phyloP scores from a whole-genome alignment of 2,797 vertebrate genomes.

The Danio jaintianensis region DNA sequence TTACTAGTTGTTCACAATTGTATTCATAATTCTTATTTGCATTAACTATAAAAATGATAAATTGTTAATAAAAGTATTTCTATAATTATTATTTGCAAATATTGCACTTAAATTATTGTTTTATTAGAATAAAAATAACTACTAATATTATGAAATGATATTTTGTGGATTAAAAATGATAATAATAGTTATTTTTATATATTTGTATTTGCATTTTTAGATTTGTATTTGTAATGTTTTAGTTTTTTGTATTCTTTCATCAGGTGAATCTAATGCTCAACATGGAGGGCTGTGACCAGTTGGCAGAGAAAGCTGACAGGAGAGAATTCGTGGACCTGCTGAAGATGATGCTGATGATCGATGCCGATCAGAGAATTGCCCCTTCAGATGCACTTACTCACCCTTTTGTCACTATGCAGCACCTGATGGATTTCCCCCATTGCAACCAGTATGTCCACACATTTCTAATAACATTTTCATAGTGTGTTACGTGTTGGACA shows the following conservation, averaged over 20 bases:
- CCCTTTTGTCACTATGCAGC: constrained; percentile 97
- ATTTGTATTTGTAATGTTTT: no score
- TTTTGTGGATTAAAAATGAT: neutral
- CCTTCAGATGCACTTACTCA: constrained; percentile 90
- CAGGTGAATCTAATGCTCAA: constrained; percentile 97
- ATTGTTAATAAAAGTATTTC: no score
- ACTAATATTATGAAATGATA: no score
- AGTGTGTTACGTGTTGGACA: neutral
- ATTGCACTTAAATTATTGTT: no score
- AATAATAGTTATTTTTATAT: neutral
- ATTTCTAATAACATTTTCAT: neutral
- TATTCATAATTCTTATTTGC: no score
- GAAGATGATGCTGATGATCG: constrained; percentile 95
- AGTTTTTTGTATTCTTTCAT: neutral
- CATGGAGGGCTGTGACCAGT: constrained; percentile 91
- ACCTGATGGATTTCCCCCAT: constrained; percentile 95
- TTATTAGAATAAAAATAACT: no score
- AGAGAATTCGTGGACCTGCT: constrained; percentile 95
- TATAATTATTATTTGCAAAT: no score
- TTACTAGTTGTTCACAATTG: no score
- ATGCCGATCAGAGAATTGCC: constrained; percentile 90
- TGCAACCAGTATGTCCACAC: constrained; percentile 90
- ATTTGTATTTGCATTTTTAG: neutral
- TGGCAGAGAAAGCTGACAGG: constrained; percentile 94
- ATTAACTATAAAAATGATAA: no score